Conservation (phyloP, 2,888 invertebrate genomes). For the Drosophila mulleri region DNA sequence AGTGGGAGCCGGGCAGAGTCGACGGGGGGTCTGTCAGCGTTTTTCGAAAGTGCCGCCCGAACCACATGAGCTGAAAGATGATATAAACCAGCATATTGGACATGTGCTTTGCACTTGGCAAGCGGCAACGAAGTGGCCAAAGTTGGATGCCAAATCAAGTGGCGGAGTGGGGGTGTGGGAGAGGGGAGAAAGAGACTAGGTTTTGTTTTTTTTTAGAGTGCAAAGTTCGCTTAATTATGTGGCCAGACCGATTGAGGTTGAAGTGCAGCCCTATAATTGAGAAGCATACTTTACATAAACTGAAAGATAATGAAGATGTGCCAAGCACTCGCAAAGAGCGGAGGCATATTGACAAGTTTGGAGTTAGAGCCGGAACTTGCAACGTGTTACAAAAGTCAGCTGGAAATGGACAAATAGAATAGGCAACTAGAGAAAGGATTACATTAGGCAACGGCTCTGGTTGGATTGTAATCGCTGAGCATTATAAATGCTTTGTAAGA, state of each 20-base stretch:
- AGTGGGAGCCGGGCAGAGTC: not conserved
- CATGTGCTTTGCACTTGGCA: constrained; percentile 51
- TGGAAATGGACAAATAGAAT: not conserved
- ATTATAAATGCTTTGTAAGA: too few relatives aligned
- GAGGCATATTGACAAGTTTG: not conserved
- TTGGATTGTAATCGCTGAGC: too few relatives aligned
- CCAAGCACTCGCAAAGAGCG: not conserved
- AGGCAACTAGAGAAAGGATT: too few relatives aligned
- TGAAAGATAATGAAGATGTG: constrained; percentile 19
- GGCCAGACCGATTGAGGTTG: constrained; percentile 32
- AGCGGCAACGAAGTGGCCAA: constrained; percentile 40
- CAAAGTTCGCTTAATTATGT: constrained; percentile 49
- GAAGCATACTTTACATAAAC: constrained; percentile 6
- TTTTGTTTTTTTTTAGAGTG: constrained; percentile 14
- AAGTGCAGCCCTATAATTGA: constrained; percentile 26
- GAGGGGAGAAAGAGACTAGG: too few relatives aligned
- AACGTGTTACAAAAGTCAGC: not conserved
- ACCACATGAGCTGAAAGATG: constrained; percentile 43
- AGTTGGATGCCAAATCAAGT: constrained; percentile 30
- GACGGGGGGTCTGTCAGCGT: constrained; percentile 41
- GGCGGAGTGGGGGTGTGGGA: not conserved
- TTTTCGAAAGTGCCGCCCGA: constrained; percentile 46
- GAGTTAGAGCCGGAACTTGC: not conserved
- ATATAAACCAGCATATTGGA: constrained; percentile 55
- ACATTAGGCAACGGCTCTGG: too few relatives aligned